Evolutionary conservation across 2,113 vertebrate genomes (phyloP).

Genomic region (Thalassarche chlororhynchos): DNA sequence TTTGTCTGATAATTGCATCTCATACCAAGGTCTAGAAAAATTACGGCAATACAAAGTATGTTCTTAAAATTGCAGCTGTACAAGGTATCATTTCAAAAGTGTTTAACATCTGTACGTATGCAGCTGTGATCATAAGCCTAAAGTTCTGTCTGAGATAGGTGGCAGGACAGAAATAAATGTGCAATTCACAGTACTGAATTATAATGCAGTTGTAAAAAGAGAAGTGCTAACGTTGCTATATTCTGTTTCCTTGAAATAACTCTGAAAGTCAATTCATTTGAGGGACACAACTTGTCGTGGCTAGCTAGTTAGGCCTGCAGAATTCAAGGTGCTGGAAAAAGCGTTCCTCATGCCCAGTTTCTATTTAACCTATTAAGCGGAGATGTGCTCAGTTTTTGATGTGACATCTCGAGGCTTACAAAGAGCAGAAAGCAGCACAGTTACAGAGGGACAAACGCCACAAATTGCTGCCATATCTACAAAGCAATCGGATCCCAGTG

Average conservation of each 20-base stretch:
- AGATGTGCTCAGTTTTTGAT: neutral
- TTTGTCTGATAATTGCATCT: neutral
- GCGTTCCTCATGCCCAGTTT: neutral
- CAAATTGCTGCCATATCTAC: neutral
- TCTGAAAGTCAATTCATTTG: neutral
- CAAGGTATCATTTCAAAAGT: neutral
- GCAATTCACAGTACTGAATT: neutral
- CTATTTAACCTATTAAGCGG: neutral
- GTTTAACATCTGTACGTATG: neutral
- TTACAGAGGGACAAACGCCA: neutral
- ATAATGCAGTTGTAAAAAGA: neutral
- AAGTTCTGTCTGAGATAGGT: neutral
- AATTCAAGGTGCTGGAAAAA: neutral
- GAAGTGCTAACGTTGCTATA: neutral
- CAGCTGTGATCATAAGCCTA: neutral
- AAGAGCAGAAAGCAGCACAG: neutral
- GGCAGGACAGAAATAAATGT: neutral
- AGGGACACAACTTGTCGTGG: neutral
- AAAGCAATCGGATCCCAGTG: neutral
- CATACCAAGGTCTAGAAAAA: neutral
- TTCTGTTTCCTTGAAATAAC: neutral
- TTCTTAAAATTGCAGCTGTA: neutral
- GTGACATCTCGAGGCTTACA: neutral
- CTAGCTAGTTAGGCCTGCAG: neutral
- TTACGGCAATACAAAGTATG: neutral